These are phyloP conservation scores for Hippopotamus amphibius DNA, from an alignment of 2,113 vertebrate genomes.

Conservation along the genomic window DNA sequence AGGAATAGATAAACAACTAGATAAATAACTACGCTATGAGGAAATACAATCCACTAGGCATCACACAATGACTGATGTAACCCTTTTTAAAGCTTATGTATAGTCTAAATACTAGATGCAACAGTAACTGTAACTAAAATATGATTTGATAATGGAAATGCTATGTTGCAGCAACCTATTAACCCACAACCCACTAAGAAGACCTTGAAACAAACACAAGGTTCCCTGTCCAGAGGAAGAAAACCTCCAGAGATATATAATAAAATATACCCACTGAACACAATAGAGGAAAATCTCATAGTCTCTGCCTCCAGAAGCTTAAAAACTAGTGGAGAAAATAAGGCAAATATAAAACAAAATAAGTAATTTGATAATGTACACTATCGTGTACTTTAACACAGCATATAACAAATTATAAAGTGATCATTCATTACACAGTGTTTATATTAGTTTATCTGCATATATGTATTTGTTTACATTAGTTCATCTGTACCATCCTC, in stretches of 20 bases:
- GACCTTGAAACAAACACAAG: not conserved
- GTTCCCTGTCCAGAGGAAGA: not conserved
- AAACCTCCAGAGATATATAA: not conserved
- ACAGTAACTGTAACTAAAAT: constrained; percentile 10
- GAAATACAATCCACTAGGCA: not conserved
- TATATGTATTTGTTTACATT: not conserved
- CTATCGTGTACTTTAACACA: not conserved
- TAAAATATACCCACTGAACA: not conserved
- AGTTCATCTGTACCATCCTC: not conserved
- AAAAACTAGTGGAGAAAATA: not conserved
- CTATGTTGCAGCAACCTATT: not conserved
- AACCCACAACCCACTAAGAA: not conserved
- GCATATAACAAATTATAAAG: not conserved
- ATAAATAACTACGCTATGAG: not conserved
- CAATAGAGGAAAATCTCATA: not conserved
- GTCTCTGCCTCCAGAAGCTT: not conserved
- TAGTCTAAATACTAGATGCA: not conserved
- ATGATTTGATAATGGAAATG: not conserved
- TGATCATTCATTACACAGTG: not conserved
- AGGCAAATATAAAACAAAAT: not conserved
- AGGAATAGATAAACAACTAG: not conserved
- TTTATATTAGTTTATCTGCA: not conserved
- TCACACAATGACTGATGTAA: not conserved
- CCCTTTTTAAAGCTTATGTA: not conserved
- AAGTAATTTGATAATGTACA: not conserved